A percentile compares a stretch with the other conserved stretches of the same genome.
phyloP scores from a whole-genome alignment of 1,140 invertebrate species.

The Ips nitidus region DNA sequence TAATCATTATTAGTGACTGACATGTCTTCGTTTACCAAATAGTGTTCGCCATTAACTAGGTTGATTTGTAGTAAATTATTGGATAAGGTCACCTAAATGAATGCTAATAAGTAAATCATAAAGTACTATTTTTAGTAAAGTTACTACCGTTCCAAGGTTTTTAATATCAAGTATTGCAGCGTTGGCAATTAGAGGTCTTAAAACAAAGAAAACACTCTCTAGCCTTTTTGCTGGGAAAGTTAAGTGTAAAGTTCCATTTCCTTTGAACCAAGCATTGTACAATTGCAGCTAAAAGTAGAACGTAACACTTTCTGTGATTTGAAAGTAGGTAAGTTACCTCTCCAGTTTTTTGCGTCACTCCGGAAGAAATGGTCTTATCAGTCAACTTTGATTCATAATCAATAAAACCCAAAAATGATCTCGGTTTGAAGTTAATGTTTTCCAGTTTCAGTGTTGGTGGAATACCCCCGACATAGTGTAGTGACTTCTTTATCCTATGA shows the following conservation, averaged over 20 bases:
- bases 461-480: constrained; percentile 42
- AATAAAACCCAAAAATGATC: constrained; percentile 43
- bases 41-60: constrained; percentile 27
- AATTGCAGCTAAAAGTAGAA: constrained; percentile 26
- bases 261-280: constrained; percentile 34
- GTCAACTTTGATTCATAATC: constrained; percentile 19
- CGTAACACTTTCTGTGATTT: neutral
- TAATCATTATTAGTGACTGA: constrained; percentile 30
- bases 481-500: constrained; percentile 36
- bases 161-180: constrained; percentile 46
- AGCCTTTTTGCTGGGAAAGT: constrained; percentile 14
- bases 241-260: constrained; percentile 26
- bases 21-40: constrained; percentile 8
- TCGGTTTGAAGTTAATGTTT: constrained; percentile 32
- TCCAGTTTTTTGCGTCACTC: constrained; percentile 29
- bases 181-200: constrained; percentile 28
- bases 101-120: neutral
- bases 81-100: constrained; percentile 18
- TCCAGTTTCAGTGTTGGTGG: constrained; percentile 36
- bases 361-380: constrained; percentile 31
- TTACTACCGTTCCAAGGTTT: constrained; percentile 25
- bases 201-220: constrained; percentile 25
- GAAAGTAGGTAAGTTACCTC: constrained; percentile 5
- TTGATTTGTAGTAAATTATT: constrained; percentile 21
- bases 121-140: neutral